phyloP scores from a whole-genome alignment of 2,113 vertebrate species.

The Neotragus pygmaeus region DNA sequence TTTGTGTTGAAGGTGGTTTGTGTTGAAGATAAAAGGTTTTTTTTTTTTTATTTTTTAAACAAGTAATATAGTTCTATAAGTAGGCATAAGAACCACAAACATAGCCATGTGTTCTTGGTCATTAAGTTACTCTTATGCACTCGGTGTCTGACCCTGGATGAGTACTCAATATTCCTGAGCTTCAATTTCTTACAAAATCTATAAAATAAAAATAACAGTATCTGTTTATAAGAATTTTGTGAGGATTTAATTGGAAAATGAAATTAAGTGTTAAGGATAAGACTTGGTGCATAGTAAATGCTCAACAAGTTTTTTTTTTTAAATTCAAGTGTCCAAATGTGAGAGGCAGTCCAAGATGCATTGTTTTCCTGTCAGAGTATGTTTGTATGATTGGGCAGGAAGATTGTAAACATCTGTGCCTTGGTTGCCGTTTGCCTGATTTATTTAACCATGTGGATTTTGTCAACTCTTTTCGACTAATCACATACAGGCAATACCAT shows the following conservation, averaged over 20 bases:
- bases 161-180: background rate
- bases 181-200: background rate
- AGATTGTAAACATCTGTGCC: slow-evolving; percentile 42
- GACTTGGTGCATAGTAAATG: background rate
- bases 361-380: slow-evolving; percentile 37
- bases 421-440: slow-evolving; percentile 36
- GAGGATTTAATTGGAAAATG: slow-evolving; percentile 2
- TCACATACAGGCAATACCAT: background rate
- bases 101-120: background rate
- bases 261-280: background rate
- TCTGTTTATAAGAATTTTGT: background rate
- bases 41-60: background rate
- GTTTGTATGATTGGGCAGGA: background rate
- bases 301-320: background rate
- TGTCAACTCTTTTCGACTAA: slow-evolving; percentile 30
- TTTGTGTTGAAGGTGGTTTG: no score
- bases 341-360: background rate
- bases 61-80: background rate
- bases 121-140: background rate
- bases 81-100: background rate
- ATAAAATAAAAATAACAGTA: background rate
- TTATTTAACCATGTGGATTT: slow-evolving; percentile 37
- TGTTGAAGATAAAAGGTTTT: background rate
- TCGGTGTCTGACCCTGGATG: background rate
- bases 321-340: background rate